These are phyloP conservation scores for Cacatua alba DNA, from an alignment of 2,113 vertebrate species.

Conservation along the genomic window DNA sequence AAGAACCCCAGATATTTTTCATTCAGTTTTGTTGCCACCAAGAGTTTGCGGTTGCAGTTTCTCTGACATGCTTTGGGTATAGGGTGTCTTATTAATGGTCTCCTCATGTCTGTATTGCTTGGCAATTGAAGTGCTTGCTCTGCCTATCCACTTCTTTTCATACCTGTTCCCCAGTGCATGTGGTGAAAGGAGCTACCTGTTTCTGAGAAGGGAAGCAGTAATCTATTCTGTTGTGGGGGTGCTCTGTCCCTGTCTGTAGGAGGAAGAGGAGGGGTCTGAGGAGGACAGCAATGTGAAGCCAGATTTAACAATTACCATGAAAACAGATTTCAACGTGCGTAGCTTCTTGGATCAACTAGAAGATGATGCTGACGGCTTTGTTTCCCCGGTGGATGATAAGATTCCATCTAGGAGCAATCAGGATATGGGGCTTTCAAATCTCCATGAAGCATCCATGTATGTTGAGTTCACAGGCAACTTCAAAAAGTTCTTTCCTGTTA, in stretches of 20 bases:
- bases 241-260: conserved; percentile 72
- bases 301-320: conserved; percentile 77
- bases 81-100: neutral
- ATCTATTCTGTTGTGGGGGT: neutral
- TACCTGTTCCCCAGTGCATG: conserved; percentile 3
- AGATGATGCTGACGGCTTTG: conserved; percentile 89
- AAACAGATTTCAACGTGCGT: conserved; percentile 80
- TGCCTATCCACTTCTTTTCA: neutral
- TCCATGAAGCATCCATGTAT: conserved; percentile 93
- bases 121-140: conserved; percentile 5
- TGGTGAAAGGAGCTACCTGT: neutral
- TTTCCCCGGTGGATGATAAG: conserved; percentile 92
- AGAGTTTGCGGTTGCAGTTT: neutral
- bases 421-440: conserved; percentile 92
- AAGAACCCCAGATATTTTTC: neutral
- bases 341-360: conserved; percentile 90
- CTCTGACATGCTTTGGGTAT: neutral
- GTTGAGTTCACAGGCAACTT: conserved; percentile 47
- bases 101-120: conserved; percentile 15
- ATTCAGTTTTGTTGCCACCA: neutral
- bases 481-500: neutral
- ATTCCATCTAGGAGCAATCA: conserved; percentile 81
- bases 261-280: conserved; percentile 93
- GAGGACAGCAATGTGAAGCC: conserved; percentile 83
- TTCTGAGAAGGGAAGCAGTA: neutral